Base-by-base conservation (phyloP, 2,888 invertebrate species). In the Ectemnius lituratus region DNA sequence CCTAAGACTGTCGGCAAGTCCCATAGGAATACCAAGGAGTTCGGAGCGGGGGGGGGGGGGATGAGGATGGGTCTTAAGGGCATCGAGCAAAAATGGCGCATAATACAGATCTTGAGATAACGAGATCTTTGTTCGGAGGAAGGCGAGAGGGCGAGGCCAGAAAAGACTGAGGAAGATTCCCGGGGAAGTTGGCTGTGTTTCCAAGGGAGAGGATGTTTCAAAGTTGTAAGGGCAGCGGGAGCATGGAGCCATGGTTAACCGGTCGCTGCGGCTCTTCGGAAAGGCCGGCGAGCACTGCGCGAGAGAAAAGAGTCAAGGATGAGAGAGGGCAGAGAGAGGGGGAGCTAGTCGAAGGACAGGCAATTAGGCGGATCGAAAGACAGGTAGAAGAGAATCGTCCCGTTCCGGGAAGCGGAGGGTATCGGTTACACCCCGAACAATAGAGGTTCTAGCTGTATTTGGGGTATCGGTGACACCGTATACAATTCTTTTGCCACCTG, bases 381-480 rank as follows among this genome's bases (percentile, higher is more conserved):
- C 76, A 78, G 82, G 78, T 75, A 82, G 60, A 72, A 58, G 65
- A 52, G n/a, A 52, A 72, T 67, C 63, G 3, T 27, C 23, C 58
- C 63, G 58, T 69, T 77, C 67, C 62, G 3, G 28, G 67, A 75
- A 73, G 20, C 66, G 4, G 59, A 74, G 71, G 76, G 81, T 86
- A 85, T 88, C 86, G 85, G 79, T 87, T 86, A 85, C 84, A 84
- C 60, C 63, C 49, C 61, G 82, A 81, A 86, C 85, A 88, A 86
- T 86, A 78, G 71, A 66, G 65, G 60, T 47, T 80, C 46, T 67
- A 81, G 79, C 81, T 79, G 82, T 88, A 85, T 87, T 88, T 88
- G 80, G 85, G 82, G 82, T 88, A 87, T 85, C 86, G 81, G 84
- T 88, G 85, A 84, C 88, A 87, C 80, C 67, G 75, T 71, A 77